Base-by-base conservation (phyloP, 1,140 invertebrate genomes). In the Antheraea mylitta region DNA sequence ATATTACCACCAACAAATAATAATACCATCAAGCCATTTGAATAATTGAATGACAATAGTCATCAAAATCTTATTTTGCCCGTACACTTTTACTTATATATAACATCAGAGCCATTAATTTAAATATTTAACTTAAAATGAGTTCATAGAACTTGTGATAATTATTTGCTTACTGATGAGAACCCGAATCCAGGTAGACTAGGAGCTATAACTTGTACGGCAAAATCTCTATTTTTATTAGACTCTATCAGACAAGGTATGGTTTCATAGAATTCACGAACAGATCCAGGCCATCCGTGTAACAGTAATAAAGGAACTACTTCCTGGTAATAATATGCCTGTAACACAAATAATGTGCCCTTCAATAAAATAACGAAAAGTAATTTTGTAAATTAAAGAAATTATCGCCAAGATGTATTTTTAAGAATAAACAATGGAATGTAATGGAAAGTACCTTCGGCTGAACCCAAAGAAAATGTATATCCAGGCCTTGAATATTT, bases 211-310 rank as follows among this genome's bases (percentile, higher is more conserved):
- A 64, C 63, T 18, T 64, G 36, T 6, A 64, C 37, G 16, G 63
- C 63, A 42, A 64, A 64, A 18, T 64, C 37, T 42, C 63, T 64
- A 8, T 38, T 7, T 11, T 42, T 64, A 42, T 42, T 4, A 7
- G 38, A 2, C 10, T 18, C 16, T 37, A 37, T 64, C 16, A 64
- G 38, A 18, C n/a, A n/a, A 8, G 63, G 63, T 37, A 64, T 64
- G 2, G 63, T 42, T 64, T 64, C 63, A 96, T 96, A 95, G 81
- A 98, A 98, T 81, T 98, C 96, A 11, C 95, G 92, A 0, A 98
- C 92, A 0, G 96, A 96, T 60, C 97, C 97, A 0, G 97, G 97
- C 97, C 97, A 98, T 13, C 97, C 97, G 78, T 98, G 97, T 3
- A 96, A 73, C 1, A 98, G 7, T 0, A 98, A 73, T 19, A 97